These are phyloP conservation scores for Melanargia galathea DNA, from an alignment of 2,888 invertebrate genomes.

Conservation along the genomic window DNA sequence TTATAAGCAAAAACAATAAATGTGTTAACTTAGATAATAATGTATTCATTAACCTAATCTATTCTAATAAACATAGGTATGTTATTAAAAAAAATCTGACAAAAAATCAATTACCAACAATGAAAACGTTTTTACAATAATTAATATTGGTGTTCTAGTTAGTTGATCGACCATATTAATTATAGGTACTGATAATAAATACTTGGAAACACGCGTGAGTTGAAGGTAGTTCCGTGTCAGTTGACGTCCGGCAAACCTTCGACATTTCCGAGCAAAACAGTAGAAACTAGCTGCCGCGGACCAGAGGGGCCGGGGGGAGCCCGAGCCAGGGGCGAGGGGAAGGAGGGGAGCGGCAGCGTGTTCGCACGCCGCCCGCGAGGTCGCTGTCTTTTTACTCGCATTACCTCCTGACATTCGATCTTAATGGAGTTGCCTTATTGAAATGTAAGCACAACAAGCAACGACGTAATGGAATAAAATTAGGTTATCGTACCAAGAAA, in stretches of 20 bases:
- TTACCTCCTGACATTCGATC: slow-evolving; percentile 77
- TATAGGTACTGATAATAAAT: slow-evolving; percentile 49
- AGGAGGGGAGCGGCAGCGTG: slow-evolving; percentile 46
- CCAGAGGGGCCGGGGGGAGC: slow-evolving; percentile 44
- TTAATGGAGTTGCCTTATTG: slow-evolving; percentile 76
- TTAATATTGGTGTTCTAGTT: slow-evolving; percentile 41
- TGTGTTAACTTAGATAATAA: too few relatives aligned
- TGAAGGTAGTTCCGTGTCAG: slow-evolving; percentile 78
- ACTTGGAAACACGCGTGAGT: slow-evolving; percentile 73
- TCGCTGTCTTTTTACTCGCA: slow-evolving; percentile 74
- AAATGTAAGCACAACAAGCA: slow-evolving; percentile 74
- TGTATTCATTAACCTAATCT: not conserved
- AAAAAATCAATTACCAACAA: slow-evolving; percentile 19
- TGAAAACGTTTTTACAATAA: slow-evolving; percentile 24
- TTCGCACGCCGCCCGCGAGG: slow-evolving; percentile 65
- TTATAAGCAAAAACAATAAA: not conserved
- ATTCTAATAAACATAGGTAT: not conserved
- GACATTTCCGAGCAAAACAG: slow-evolving; percentile 72
- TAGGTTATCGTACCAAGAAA: slow-evolving; percentile 80
- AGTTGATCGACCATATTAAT: slow-evolving; percentile 40
- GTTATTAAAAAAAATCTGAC: slow-evolving; percentile 1
- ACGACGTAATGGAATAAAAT: slow-evolving; percentile 74
- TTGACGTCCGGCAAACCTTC: slow-evolving; percentile 81
- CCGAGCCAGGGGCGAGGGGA: slow-evolving; percentile 29
- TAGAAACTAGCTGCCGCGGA: slow-evolving; percentile 60